phyloP scores from a whole-genome alignment of 2,113 vertebrate genomes.

The Chaenocephalus aceratus region DNA sequence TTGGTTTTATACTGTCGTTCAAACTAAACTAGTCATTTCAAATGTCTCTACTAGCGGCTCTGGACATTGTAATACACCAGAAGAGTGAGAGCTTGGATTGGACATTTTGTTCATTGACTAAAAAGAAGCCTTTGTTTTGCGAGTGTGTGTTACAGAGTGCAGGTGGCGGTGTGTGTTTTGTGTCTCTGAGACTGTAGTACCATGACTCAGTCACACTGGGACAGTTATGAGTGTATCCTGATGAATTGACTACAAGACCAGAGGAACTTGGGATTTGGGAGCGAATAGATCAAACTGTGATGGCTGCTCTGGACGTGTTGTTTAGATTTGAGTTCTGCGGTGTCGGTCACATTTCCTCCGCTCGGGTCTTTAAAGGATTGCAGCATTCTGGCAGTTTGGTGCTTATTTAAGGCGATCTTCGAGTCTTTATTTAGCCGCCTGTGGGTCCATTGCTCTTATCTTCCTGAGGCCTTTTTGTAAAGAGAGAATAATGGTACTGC shows the following conservation, averaged over 20 bases:
- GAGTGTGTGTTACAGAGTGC: slow-evolving; percentile 40
- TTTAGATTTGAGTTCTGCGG: slow-evolving; percentile 22
- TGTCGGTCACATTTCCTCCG: slow-evolving; percentile 44
- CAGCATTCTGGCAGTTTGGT: slow-evolving; percentile 41
- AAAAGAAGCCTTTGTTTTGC: not conserved
- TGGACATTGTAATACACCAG: not conserved
- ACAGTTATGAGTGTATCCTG: slow-evolving; percentile 41
- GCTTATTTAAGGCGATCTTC: slow-evolving; percentile 48
- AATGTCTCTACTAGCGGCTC: not conserved
- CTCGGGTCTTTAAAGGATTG: slow-evolving; percentile 37
- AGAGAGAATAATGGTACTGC: slow-evolving; percentile 23
- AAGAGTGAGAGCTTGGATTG: not conserved
- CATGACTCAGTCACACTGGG: slow-evolving; percentile 20
- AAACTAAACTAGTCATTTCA: not conserved
- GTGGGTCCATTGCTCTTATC: slow-evolving; percentile 64
- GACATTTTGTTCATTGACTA: not conserved
- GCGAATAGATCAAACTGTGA: slow-evolving; percentile 12
- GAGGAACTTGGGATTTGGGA: slow-evolving; percentile 35
- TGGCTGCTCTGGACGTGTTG: slow-evolving; percentile 28
- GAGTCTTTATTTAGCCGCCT: slow-evolving; percentile 65
- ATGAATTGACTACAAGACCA: slow-evolving; percentile 38
- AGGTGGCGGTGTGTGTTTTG: slow-evolving; percentile 42
- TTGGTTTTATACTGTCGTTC: not conserved
- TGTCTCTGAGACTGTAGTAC: slow-evolving; percentile 16
- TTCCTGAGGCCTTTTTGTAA: slow-evolving; percentile 47